Conservation (phyloP, 2,113 vertebrate genomes). For the Fukomys damarensis region DNA sequence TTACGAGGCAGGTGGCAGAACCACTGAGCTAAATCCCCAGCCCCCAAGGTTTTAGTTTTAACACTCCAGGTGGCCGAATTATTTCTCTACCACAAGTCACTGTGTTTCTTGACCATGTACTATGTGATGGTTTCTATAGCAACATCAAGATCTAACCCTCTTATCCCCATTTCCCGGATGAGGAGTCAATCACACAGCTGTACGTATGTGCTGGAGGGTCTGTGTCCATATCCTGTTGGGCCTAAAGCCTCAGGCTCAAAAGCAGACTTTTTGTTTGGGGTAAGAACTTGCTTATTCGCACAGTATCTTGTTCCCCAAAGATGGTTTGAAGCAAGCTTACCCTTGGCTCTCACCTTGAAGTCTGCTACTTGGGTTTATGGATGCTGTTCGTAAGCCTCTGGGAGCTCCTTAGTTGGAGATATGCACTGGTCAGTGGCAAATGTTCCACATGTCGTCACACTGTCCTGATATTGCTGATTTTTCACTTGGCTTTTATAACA, state of each 20-base stretch:
- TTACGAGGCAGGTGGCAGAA: too few relatives aligned
- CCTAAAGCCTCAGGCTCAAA: background rate
- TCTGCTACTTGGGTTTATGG: background rate
- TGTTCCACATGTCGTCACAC: background rate
- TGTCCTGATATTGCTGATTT: background rate
- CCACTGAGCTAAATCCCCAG: too few relatives aligned
- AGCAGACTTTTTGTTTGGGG: background rate
- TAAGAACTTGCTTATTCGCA: background rate
- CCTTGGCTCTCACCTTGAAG: conserved; percentile 10
- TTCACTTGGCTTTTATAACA: background rate
- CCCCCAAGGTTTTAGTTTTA: background rate
- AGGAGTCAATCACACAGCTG: background rate
- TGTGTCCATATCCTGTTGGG: background rate
- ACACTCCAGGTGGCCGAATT: background rate
- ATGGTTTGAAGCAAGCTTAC: background rate
- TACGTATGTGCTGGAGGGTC: fast-evolving
- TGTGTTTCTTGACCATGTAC: background rate
- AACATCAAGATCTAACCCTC: background rate
- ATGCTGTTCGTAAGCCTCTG: background rate
- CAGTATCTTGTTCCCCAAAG: background rate
- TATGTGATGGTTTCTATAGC: too few relatives aligned
- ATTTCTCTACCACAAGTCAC: background rate
- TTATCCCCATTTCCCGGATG: too few relatives aligned
- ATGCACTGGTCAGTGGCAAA: background rate
- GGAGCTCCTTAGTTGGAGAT: background rate